phyloP scores from a whole-genome alignment of 64 coral and sea anemone species.

The Montipora cactus region DNA sequence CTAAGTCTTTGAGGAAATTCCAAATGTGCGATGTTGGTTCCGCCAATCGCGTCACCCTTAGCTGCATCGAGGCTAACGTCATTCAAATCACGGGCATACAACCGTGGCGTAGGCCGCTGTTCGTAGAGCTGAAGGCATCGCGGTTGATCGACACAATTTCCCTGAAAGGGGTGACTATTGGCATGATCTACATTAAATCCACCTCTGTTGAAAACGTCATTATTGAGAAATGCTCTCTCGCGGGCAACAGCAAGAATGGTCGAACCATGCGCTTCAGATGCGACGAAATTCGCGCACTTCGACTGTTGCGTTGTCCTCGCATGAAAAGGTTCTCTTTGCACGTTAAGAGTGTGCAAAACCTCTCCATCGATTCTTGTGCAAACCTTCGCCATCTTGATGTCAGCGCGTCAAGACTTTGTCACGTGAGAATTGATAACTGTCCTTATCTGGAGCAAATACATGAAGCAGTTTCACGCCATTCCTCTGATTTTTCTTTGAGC shows the following conservation, averaged over 20 bases:
- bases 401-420: conserved; percentile 16
- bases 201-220: conserved; percentile 21
- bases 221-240: conserved; percentile 29
- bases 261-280: conserved; percentile 55
- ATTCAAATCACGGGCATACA: conserved; percentile 45
- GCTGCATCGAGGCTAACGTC: conserved; percentile 12
- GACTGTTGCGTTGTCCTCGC: conserved; percentile 34
- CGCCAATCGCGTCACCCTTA: not conserved
- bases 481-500: not conserved
- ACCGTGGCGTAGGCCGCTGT: not conserved
- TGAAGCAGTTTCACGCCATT: not conserved
- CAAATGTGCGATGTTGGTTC: conserved; percentile 39
- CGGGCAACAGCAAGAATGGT: not conserved
- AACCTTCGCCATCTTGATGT: conserved; percentile 39
- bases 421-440: conserved; percentile 28
- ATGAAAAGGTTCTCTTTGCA: conserved; percentile 48
- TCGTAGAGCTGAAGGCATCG: conserved; percentile 1
- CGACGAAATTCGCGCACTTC: conserved; percentile 17
- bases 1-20: conserved; percentile 16
- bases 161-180: conserved; percentile 14
- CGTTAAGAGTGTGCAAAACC: conserved; percentile 19
- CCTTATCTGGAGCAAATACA: conserved; percentile 22
- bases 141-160: not conserved
- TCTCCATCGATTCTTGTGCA: conserved; percentile 49
- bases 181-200: not conserved